These are phyloP conservation scores for Eonycteris spelaea DNA, from an alignment of 2,113 vertebrate genomes.

Conservation along the genomic window DNA sequence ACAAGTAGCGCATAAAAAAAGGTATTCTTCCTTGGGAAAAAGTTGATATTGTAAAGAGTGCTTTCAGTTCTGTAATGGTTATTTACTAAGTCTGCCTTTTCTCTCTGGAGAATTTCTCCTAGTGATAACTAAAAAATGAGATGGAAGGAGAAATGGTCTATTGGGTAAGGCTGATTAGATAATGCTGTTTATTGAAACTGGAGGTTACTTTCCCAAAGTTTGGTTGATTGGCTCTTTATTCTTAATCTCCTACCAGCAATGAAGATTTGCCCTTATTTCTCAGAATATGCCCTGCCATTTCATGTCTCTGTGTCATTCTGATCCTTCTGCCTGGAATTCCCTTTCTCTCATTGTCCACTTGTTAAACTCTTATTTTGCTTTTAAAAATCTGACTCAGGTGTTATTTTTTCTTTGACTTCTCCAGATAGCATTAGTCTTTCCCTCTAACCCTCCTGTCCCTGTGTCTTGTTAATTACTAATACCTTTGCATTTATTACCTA, in stretches of 20 bases:
- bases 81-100: not conserved
- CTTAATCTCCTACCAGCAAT: not conserved
- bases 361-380: constrained; percentile 27
- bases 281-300: not conserved
- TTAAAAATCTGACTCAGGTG: not conserved
- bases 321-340: not conserved
- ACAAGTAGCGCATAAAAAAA: not conserved
- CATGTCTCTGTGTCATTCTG: not conserved
- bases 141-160: not conserved
- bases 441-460: not conserved
- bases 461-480: not conserved
- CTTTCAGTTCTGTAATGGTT: not conserved
- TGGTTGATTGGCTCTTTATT: not conserved
- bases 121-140: not conserved
- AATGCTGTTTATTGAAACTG: not conserved
- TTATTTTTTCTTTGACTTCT: constrained; percentile 26
- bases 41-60: not conserved
- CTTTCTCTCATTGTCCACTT: not conserved
- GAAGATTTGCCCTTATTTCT: not conserved
- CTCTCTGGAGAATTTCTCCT: not conserved
- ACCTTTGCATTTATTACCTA: not conserved
- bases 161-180: not conserved
- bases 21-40: not conserved
- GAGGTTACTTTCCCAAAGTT: not conserved
- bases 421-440: not conserved